Percentiles rank a stretch among this genome's conserved stretches.
These are phyloP conservation scores for Apocrypta bakeri DNA, from an alignment of 1,140 invertebrate genomes.

Conservation along the genomic window DNA sequence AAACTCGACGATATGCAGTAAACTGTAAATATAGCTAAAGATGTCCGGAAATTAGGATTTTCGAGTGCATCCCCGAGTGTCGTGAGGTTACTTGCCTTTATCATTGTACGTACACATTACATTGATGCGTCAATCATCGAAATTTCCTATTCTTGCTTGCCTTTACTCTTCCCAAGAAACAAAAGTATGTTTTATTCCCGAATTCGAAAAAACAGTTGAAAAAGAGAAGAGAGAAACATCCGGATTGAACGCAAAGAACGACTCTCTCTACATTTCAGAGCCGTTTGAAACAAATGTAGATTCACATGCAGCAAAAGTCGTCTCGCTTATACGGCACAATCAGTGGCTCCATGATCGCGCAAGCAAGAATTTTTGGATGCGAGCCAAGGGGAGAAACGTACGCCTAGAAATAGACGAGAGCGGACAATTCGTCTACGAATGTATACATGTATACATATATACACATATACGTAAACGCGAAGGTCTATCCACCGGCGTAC, in stretches of 20 bases:
- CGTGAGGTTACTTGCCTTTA: background rate
- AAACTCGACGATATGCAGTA: no score
- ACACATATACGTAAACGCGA: background rate
- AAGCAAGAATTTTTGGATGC: constrained; percentile 1
- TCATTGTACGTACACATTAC: no score
- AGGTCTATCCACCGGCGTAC: background rate
- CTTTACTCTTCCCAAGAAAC: no score
- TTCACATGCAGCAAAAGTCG: background rate
- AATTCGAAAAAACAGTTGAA: no score
- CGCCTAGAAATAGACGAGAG: constrained; percentile 45
- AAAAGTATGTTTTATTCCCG: no score
- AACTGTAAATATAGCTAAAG: no score
- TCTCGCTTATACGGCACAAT: background rate
- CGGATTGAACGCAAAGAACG: no score
- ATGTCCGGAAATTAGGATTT: no score
- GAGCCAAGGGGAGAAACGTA: constrained; percentile 15
- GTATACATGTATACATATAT: background rate
- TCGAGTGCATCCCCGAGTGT: background rate
- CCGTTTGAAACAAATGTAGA: background rate
- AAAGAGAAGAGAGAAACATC: no score
- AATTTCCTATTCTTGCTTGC: no score
- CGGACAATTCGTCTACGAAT: background rate
- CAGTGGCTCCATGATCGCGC: background rate
- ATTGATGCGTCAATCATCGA: background rate
- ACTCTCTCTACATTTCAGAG: background rate